phyloP scores from a whole-genome alignment of 2,113 vertebrate genomes.

The Oxyura jamaicensis region DNA sequence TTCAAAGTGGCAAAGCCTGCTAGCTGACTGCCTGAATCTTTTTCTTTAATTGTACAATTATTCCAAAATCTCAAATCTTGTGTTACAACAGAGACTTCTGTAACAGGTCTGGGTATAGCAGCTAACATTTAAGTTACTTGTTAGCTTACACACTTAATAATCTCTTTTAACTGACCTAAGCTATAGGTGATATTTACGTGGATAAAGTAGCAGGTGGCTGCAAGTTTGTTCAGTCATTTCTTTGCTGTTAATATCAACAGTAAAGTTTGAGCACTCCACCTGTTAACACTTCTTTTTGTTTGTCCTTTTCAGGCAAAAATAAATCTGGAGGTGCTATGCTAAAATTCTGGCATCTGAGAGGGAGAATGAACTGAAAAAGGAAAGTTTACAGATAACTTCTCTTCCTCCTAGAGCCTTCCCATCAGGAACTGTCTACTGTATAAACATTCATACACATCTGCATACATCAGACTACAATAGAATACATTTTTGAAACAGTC shows the following conservation, averaged over 20 bases:
- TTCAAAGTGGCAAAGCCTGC: not conserved
- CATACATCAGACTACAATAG: not conserved
- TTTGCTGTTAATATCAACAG: not conserved
- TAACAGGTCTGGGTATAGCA: not conserved
- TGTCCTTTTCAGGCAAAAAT: not conserved
- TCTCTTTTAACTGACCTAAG: not conserved
- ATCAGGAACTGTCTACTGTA: not conserved
- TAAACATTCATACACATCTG: not conserved
- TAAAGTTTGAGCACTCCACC: not conserved
- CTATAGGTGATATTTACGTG: not conserved
- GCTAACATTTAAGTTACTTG: not conserved
- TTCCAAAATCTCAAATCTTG: not conserved
- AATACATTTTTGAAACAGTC: not conserved
- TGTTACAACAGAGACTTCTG: not conserved
- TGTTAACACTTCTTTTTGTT: not conserved
- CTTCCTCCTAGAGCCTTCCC: not conserved
- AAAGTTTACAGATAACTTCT: not conserved
- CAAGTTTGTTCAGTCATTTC: not conserved
- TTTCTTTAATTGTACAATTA: not conserved
- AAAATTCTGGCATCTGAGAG: not conserved
- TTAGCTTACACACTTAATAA: not conserved
- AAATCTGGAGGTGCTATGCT: not conserved
- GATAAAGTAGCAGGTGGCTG: not conserved
- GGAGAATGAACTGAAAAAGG: not conserved
- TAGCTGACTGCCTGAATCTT: not conserved